Evolutionary conservation across 2,797 vertebrate genomes (phyloP).

Genomic region (Coregonus sp.): DNA sequence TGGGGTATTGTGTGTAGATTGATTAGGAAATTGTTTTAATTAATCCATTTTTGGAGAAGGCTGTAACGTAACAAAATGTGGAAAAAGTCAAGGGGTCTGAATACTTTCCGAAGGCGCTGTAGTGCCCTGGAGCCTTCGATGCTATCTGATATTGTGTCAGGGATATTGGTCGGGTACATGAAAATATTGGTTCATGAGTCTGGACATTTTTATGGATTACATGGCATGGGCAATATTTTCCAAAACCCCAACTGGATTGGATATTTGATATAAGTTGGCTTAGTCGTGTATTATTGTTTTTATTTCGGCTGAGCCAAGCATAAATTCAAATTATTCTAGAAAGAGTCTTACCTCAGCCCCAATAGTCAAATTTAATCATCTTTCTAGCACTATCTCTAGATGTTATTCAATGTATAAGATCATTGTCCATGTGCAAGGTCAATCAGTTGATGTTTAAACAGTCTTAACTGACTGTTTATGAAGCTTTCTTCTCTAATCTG

Average conservation of each 20-base stretch:
- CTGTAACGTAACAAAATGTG: too few species aligned
- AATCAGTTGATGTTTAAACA: neutral
- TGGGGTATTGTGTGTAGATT: too few species aligned
- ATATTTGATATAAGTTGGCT: constrained; percentile 15
- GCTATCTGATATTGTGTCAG: constrained; percentile 43
- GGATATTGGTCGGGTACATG: constrained; percentile 36
- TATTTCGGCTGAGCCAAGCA: neutral
- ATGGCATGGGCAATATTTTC: constrained; percentile 14
- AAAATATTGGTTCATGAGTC: constrained; percentile 52
- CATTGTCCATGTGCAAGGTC: neutral
- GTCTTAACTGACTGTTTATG: neutral
- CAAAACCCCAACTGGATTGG: constrained; percentile 10
- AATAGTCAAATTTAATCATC: neutral
- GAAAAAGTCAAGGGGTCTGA: too few species aligned
- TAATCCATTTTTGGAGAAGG: too few species aligned
- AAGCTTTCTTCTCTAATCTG: constrained; percentile 21
- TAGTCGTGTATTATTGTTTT: constrained; percentile 18
- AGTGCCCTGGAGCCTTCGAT: constrained; percentile 25
- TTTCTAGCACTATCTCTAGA: neutral
- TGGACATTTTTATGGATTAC: constrained; percentile 32
- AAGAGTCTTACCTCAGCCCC: too few species aligned
- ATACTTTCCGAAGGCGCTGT: too few species aligned
- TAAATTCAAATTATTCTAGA: neutral
- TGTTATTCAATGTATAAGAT: neutral
- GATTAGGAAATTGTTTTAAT: too few species aligned